A percentile compares a stretch with the other conserved stretches of the same genome.
phyloP scores from a whole-genome alignment of 1,140 invertebrate species.

The Euura saliciscinereae region DNA sequence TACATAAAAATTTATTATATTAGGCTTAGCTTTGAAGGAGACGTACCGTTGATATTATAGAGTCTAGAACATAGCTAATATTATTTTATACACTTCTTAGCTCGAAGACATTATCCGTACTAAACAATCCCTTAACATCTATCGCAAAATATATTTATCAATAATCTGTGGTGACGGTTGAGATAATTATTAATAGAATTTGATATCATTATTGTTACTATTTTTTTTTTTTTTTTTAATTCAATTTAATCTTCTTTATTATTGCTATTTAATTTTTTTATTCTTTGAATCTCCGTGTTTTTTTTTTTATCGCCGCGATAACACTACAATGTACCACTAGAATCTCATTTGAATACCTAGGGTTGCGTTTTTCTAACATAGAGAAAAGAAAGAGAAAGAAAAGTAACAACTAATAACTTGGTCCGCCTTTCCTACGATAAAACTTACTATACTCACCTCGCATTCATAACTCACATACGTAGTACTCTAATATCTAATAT shows the following conservation, averaged over 20 bases:
- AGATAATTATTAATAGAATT: constrained; percentile 53
- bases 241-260: constrained; percentile 36
- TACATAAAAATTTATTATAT: constrained; percentile 14
- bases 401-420: constrained; percentile 41
- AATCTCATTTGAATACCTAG: constrained; percentile 54
- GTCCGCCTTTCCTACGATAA: constrained; percentile 30
- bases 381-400: constrained; percentile 8
- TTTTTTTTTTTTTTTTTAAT: constrained; percentile 36
- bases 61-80: constrained; percentile 21
- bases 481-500: constrained; percentile 12
- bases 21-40: constrained; percentile 15
- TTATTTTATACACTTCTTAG: constrained; percentile 28
- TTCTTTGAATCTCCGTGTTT: constrained; percentile 22
- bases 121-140: constrained; percentile 21
- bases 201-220: constrained; percentile 50
- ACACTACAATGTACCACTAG: constrained; percentile 52
- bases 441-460: constrained; percentile 29
- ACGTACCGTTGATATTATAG: constrained; percentile 33
- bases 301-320: constrained; percentile 21
- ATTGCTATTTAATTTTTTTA: constrained; percentile 35
- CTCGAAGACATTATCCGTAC: constrained; percentile 23
- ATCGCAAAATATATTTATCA: constrained; percentile 14
- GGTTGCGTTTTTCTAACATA: constrained; percentile 46
- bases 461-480: constrained; percentile 14
- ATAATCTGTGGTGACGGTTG: constrained; percentile 32